These are phyloP conservation scores for Cephus pulcher DNA, from an alignment of 2,888 invertebrate genomes.

Conservation along the genomic window DNA sequence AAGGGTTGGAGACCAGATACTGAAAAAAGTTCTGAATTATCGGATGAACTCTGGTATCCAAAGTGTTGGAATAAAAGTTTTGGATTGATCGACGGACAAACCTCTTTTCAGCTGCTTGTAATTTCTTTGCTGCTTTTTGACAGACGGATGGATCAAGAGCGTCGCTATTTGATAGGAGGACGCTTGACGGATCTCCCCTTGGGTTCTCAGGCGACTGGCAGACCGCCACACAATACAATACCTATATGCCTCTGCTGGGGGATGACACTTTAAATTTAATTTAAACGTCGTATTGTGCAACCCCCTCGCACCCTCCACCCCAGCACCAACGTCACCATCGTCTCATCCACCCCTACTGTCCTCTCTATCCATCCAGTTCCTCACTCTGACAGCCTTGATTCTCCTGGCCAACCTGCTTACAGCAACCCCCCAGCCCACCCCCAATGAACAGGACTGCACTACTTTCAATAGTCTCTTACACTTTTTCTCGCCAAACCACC, in stretches of 20 bases:
- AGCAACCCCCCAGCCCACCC: not conserved
- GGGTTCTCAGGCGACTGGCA: conserved; percentile 11
- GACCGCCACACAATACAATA: conserved; percentile 38
- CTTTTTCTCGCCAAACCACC: not conserved
- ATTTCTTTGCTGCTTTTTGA: conserved; percentile 7
- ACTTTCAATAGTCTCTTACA: conserved; percentile 34
- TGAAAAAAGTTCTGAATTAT: not conserved
- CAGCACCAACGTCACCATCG: conserved; percentile 27
- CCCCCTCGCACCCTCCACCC: conserved; percentile 25
- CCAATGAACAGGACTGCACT: conserved; percentile 29
- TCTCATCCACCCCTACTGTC: conserved; percentile 16
- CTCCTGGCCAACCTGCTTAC: not conserved
- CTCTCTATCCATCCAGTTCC: conserved; percentile 18
- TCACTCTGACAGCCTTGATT: not conserved
- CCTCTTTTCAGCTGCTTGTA: not conserved
- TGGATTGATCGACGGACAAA: not conserved
- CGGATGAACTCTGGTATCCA: not conserved
- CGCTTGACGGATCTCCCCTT: conserved; percentile 13
- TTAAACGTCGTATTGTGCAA: conserved; percentile 52
- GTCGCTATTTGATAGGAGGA: conserved; percentile 26
- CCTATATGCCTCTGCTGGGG: conserved; percentile 43
- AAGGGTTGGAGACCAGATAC: not conserved
- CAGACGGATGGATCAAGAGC: conserved; percentile 24
- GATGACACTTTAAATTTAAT: conserved; percentile 61
- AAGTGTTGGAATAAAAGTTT: not conserved